phyloP scores from a whole-genome alignment of 2,797 vertebrate genomes.

The Onychomys torridus region DNA sequence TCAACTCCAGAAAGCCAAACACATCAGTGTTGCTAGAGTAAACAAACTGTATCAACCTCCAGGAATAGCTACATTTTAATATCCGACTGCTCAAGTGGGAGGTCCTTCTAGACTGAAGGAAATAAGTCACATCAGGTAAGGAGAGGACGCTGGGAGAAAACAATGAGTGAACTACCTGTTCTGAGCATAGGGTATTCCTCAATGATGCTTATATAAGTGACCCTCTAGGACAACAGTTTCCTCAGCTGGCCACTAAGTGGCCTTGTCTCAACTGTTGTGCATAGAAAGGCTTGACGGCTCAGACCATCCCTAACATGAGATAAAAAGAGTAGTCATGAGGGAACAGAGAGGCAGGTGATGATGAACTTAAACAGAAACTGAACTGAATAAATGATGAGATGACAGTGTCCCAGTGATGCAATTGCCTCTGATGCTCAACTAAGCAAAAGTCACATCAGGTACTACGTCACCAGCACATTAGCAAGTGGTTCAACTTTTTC shows the following conservation, averaged over 20 bases:
- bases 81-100: neutral
- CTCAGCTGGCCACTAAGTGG: neutral
- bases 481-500: neutral
- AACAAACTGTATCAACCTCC: neutral
- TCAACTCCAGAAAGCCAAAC: neutral
- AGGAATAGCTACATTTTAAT: neutral
- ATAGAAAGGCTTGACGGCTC: neutral
- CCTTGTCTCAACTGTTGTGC: neutral
- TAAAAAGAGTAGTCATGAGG: neutral
- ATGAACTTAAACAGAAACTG: neutral
- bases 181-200: neutral
- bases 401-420: neutral
- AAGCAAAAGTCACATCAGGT: neutral
- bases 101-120: constrained; percentile 28
- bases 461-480: neutral
- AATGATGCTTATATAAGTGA: neutral
- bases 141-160: neutral
- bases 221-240: neutral
- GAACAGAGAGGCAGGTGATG: neutral
- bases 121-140: neutral
- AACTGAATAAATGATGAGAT: neutral
- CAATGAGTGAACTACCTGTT: neutral
- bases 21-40: neutral
- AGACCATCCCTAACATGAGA: neutral
- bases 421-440: neutral